Percentiles rank a stretch among this genome's conserved stretches.
These are phyloP conservation scores for Cromileptes altivelis DNA, from an alignment of 2,113 vertebrate genomes.

Conservation along the genomic window DNA sequence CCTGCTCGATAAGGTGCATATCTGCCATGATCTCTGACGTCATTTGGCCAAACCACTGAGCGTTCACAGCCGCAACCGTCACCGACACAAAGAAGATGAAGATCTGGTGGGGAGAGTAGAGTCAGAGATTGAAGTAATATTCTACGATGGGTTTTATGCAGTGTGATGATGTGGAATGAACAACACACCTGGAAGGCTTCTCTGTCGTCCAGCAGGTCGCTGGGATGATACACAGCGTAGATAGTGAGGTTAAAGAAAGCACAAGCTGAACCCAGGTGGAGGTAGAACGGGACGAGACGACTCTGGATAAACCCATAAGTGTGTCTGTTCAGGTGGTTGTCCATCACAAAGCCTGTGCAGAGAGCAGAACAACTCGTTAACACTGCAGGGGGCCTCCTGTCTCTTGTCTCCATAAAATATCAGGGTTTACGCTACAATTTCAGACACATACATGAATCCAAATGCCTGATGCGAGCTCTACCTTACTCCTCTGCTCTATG, in stretches of 20 bases:
- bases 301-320: conserved; percentile 87
- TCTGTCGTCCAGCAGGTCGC: conserved; percentile 80
- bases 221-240: conserved; percentile 86
- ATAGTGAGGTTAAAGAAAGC: conserved; percentile 89
- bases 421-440: not conserved
- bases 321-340: conserved; percentile 86
- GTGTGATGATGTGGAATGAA: not conserved
- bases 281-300: conserved; percentile 88
- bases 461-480: not conserved
- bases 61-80: conserved; percentile 84
- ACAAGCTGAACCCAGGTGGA: conserved; percentile 85
- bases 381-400: not conserved
- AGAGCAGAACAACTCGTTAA: conserved; percentile 23
- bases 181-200: conserved; percentile 83
- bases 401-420: not conserved
- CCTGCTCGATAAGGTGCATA: conserved; percentile 85
- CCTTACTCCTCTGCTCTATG: too few relatives aligned
- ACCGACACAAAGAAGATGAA: conserved; percentile 87
- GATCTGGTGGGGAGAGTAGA: conserved; percentile 67
- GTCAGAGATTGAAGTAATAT: not conserved
- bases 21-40: conserved; percentile 84
- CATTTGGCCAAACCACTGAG: conserved; percentile 88
- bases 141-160: not conserved
- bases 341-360: conserved; percentile 86
- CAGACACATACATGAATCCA: not conserved